phyloP scores from a whole-genome alignment of 2,113 vertebrate species.

The Daubentonia madagascariensis region DNA sequence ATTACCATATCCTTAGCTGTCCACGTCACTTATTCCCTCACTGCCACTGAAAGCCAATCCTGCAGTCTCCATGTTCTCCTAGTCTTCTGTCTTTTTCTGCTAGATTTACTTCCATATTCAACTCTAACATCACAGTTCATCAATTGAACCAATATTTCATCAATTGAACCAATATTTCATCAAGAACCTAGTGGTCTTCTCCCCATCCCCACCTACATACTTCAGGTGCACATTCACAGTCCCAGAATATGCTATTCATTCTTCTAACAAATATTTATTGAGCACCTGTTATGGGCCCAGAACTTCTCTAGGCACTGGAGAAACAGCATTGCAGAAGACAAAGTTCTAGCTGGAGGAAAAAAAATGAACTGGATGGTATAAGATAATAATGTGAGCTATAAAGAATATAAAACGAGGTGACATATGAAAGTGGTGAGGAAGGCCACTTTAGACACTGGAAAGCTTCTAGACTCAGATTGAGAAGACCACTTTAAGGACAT shows the following conservation, averaged over 20 bases:
- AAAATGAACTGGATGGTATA: neutral
- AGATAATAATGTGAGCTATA: neutral
- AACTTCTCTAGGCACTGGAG: neutral
- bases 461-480: neutral
- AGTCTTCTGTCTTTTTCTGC: neutral
- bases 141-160: no score
- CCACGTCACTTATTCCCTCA: neutral
- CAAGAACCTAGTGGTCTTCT: neutral
- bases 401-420: neutral
- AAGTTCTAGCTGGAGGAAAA: no score
- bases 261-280: neutral
- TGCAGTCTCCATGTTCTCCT: neutral
- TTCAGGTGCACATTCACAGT: neutral
- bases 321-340: neutral
- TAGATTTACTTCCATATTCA: neutral
- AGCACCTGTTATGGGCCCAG: no score
- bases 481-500: neutral
- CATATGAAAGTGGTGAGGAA: neutral
- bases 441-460: neutral
- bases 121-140: neutral
- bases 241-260: neutral
- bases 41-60: neutral
- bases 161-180: neutral
- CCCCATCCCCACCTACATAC: no score
- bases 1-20: neutral